Evolutionary conservation across 2,888 invertebrate species (phyloP), one percentile per base, ranked within the genome.

Genomic region (Candidula unifasciata): DNA sequence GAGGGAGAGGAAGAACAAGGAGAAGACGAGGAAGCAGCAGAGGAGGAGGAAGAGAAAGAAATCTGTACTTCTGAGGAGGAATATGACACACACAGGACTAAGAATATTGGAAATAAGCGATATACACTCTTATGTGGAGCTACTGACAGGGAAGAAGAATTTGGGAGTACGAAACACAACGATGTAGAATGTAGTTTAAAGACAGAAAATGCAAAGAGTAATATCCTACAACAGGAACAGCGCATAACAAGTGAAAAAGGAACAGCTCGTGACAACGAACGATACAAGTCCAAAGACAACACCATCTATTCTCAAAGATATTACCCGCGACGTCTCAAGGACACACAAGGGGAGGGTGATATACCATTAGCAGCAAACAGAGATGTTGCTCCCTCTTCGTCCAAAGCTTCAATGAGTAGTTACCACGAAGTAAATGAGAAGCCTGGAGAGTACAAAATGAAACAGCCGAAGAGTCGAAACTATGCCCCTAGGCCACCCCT

Each of bases 341-440:
- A 44, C 71, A 37, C 21, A 33, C 24, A 21, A 18, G 24, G 37
- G 21, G 37, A 71, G 3, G 35, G 10, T 13, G 37, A 71, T 24
- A 24, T 37, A 6, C 71, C 10, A 5, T 21, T 8, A 21, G 37
- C 0, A 37, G 71, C 27, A 21, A 37, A 35, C 3, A 24, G 5
- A 71, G 71, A 37, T 71, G 44, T 44, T 44, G 24, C 21, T 2
- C 3, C 5, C 3, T 71, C 5, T 21, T 18, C 8, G 13, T 52
- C 27, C 44, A 2, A 8, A 44, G 27, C 10, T 52, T 13, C n/a
- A 0, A 27, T 44, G 27, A 8, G 44, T 27, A 13, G 16, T 27
- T 74, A 74, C 27, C 52, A 74, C 16, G 73, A 74, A 18, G 73
- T 52, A 44, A 74, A 74, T 44, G 73, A 74, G 27, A 27, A 71